Base-by-base conservation (phyloP, 2,888 invertebrate species). In the Zhengitettix transpicula region DNA sequence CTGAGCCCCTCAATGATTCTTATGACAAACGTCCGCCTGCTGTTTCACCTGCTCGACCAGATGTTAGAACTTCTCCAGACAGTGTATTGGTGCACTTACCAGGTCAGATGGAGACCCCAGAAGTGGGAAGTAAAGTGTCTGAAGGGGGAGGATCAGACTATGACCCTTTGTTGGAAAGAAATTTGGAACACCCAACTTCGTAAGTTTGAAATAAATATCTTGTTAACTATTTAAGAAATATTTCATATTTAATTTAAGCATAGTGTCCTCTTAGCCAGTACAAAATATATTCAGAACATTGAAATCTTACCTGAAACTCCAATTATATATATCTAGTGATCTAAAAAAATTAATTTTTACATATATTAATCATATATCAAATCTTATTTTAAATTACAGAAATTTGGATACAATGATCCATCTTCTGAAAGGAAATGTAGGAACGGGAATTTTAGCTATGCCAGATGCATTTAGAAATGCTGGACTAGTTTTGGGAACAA, bases 391-490 rank as follows among this genome's bases (percentile, higher is more conserved):
- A 63, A 57, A 42, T 67, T 67, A 15, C 67, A 79, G 79, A 60
- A 78, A 78, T 67, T 69, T 74, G 64, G 76, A 78, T 64, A 77
- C 78, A 8, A 71, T 81, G 71, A 78, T 84, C 69, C 81, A 84
- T 70, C 71, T 85, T 61, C 71, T 85, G 56, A 85, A 85, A 70
- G 83, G 82, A 2, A 82, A 81, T 70, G 63, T 73, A 64, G 96
- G 96, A 10, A 96, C 97, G 0, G 98, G 98, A 8, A 94, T 98
- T 66, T 76, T 98, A 65, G 97, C 98, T 10, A 92, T 99, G 89
- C 97, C 98, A 8, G 85, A 92, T 74, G 95, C 94, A 15, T 89
- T 95, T 70, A 85, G 87, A 71, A 89, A 95, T 76, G 86, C 94
- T 60, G 96, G 96, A 12, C 77, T 95, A 60, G 81, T 86, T 69